Conservation (phyloP, 2,113 vertebrate genomes). For the Pedionomus torquatus region DNA sequence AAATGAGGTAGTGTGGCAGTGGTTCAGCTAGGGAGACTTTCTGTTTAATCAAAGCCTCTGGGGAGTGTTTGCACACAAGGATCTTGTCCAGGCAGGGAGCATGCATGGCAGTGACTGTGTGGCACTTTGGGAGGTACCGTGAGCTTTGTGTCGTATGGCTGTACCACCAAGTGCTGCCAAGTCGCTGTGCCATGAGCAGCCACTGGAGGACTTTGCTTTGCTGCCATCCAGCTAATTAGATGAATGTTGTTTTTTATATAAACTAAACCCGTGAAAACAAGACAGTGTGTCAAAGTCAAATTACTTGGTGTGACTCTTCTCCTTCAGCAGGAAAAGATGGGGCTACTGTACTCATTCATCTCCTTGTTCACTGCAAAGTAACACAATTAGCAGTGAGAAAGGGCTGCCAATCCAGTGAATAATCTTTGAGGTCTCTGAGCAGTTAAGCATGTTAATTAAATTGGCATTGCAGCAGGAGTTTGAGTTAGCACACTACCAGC, state of each 20-base stretch:
- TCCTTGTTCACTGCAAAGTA: slow-evolving; percentile 1
- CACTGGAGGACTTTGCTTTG: background rate
- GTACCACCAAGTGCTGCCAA: background rate
- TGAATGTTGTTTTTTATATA: slow-evolving; percentile 15
- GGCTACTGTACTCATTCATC: slow-evolving; percentile 49
- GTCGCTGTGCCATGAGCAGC: background rate
- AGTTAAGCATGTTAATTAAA: slow-evolving; percentile 70
- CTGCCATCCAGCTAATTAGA: background rate
- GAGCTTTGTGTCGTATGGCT: background rate
- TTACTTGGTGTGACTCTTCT: slow-evolving; percentile 28
- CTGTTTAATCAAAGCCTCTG: background rate
- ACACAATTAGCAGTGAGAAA: slow-evolving; percentile 53
- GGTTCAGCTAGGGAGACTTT: background rate
- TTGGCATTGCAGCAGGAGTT: slow-evolving; percentile 31
- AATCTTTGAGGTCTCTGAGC: slow-evolving; percentile 61
- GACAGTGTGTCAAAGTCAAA: slow-evolving; percentile 57
- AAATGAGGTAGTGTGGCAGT: background rate
- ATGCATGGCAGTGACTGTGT: background rate
- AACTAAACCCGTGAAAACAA: slow-evolving; percentile 9
- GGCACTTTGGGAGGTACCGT: background rate
- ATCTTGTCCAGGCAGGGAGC: background rate
- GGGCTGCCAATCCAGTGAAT: slow-evolving; percentile 50
- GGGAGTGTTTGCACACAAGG: background rate
- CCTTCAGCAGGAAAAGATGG: slow-evolving; percentile 18
- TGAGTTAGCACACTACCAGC: background rate